phyloP scores from a whole-genome alignment of 1,140 invertebrate species.

The Hestina assimilis region DNA sequence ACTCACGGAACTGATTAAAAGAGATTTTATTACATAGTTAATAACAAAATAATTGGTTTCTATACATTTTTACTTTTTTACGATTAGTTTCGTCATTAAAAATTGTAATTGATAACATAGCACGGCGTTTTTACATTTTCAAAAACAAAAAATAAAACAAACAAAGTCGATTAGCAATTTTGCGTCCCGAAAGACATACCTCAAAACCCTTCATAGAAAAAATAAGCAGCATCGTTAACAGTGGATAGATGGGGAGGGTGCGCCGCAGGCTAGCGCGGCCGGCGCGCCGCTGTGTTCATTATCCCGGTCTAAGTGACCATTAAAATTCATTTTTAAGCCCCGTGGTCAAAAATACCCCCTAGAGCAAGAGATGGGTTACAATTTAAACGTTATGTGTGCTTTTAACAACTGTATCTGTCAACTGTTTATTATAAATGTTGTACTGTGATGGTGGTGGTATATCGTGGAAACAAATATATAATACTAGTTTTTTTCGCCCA shows the following conservation, averaged over 20 bases:
- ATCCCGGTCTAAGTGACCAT: slow-evolving; percentile 55
- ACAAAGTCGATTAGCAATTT: slow-evolving; percentile 19
- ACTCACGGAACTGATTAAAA: too few species aligned
- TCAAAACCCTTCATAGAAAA: slow-evolving; percentile 27
- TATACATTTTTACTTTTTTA: too few species aligned
- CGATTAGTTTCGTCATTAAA: too few species aligned
- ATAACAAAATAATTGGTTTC: too few species aligned
- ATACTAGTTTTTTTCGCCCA: too few species aligned
- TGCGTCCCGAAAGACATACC: slow-evolving; percentile 17
- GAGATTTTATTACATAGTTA: too few species aligned
- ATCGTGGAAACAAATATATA: too few species aligned
- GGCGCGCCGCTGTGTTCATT: slow-evolving; percentile 46
- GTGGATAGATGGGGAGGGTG: slow-evolving; percentile 22
- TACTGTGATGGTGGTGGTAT: too few species aligned
- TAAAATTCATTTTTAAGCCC: slow-evolving; percentile 63
- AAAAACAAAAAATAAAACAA: slow-evolving; percentile 6
- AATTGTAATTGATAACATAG: too few species aligned
- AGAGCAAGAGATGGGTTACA: slow-evolving; percentile 10
- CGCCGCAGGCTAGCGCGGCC: slow-evolving; percentile 32
- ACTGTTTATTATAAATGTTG: not conserved
- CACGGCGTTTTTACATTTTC: not conserved
- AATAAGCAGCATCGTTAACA: slow-evolving; percentile 29
- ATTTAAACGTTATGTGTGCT: not conserved
- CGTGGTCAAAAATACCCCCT: slow-evolving; percentile 28
- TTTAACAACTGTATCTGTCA: not conserved